A percentile compares a stretch with the other conserved stretches of the same genome.
Conservation (phyloP, 2,888 invertebrate genomes). For the Ormyrus labotus region DNA sequence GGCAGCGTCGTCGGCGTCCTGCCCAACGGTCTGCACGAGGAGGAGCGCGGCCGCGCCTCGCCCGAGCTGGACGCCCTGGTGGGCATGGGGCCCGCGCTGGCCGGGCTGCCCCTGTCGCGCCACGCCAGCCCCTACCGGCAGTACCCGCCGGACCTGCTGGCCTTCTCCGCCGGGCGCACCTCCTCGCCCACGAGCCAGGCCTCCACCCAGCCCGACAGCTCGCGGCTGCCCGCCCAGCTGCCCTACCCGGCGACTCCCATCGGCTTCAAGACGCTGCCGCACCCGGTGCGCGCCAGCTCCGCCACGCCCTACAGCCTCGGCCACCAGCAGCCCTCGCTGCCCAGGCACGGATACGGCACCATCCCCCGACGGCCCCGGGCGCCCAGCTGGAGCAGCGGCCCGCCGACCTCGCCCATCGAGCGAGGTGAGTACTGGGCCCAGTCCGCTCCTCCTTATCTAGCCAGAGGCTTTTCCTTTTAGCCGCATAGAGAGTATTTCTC, state of each 20-base stretch:
- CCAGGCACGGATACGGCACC: slow-evolving; percentile 90
- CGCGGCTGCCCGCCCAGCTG: slow-evolving; percentile 78
- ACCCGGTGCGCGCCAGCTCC: slow-evolving; percentile 73
- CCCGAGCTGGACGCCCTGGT: slow-evolving; percentile 59
- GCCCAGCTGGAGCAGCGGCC: slow-evolving; percentile 87
- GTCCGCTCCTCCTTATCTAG: too few species aligned
- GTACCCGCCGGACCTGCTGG: slow-evolving; percentile 88
- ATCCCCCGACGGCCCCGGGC: slow-evolving; percentile 90
- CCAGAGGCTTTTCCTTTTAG: too few species aligned
- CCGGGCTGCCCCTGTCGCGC: slow-evolving; percentile 73
- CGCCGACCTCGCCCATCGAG: slow-evolving; percentile 76
- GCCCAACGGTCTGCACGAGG: slow-evolving; percentile 68
- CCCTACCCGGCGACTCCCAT: slow-evolving; percentile 74
- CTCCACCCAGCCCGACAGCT: slow-evolving; percentile 86
- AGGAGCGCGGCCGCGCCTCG: slow-evolving; percentile 63
- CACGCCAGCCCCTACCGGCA: slow-evolving; percentile 79
- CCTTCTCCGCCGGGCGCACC: slow-evolving; percentile 82
- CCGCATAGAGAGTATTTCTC: too few species aligned
- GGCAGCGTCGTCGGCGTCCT: slow-evolving; percentile 79
- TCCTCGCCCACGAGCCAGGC: slow-evolving; percentile 81
- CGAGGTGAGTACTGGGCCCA: slow-evolving; percentile 35
- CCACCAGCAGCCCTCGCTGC: slow-evolving; percentile 78
- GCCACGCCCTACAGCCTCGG: slow-evolving; percentile 64
- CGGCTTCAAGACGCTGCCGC: slow-evolving; percentile 87
- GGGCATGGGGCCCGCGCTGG: slow-evolving; percentile 21